Conservation (phyloP, 1,140 invertebrate genomes). For the Drosophila sulfurigaster region DNA sequence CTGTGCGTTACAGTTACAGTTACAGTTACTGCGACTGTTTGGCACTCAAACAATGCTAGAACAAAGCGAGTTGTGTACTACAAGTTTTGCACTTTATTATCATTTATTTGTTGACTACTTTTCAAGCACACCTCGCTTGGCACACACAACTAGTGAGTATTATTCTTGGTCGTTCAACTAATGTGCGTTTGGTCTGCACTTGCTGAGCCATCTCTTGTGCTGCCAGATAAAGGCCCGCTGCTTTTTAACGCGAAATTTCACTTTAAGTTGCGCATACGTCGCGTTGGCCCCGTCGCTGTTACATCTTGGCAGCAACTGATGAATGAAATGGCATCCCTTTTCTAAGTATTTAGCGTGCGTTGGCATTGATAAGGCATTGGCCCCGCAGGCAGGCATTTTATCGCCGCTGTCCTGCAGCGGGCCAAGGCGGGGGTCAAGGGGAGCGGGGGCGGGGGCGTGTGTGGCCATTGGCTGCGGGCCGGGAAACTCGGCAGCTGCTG, state of each 20-base stretch:
- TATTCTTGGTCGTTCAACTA: conserved; percentile 54
- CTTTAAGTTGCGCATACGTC: conserved; percentile 62
- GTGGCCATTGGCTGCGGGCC: conserved; percentile 61
- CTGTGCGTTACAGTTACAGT: conserved; percentile 41
- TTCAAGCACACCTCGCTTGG: background rate
- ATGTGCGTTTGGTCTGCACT: conserved; percentile 53
- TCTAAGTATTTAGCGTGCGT: conserved; percentile 50
- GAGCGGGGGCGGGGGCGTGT: conserved; percentile 28
- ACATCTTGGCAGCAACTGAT: conserved; percentile 27
- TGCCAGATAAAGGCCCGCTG: conserved; percentile 34
- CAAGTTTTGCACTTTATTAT: background rate
- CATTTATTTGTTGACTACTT: background rate
- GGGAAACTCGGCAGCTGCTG: conserved; percentile 73
- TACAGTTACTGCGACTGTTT: conserved; percentile 37
- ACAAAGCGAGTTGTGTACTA: conserved; percentile 19
- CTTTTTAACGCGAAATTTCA: conserved; percentile 58
- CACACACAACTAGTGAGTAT: conserved; percentile 18
- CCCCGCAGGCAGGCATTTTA: conserved; percentile 63
- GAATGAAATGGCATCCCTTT: conserved; percentile 70
- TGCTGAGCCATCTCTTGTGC: conserved; percentile 21
- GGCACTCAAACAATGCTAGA: conserved; percentile 39
- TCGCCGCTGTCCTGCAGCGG: conserved; percentile 28
- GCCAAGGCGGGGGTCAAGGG: background rate
- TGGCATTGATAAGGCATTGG: conserved; percentile 77
- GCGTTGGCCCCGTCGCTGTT: conserved; percentile 23